Conservation (phyloP, 1,140 invertebrate species). For the Rhizoglyphus robini region DNA sequence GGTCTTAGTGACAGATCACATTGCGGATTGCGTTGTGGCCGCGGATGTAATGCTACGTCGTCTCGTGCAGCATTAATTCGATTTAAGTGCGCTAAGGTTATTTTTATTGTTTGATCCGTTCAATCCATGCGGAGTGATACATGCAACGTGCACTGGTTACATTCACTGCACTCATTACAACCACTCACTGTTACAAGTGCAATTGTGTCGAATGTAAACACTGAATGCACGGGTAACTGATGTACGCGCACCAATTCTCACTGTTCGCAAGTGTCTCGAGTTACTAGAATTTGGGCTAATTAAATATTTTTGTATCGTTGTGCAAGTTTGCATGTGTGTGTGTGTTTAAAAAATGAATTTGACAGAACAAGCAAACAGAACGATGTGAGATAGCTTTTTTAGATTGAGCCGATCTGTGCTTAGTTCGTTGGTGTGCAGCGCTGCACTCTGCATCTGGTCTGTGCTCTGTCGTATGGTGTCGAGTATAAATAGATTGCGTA, state of each 20-base stretch:
- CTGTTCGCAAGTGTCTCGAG: background rate
- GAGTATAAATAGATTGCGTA: background rate
- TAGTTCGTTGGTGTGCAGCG: background rate
- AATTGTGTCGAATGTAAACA: too few relatives aligned
- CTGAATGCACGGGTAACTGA: too few relatives aligned
- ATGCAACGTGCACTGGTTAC: too few relatives aligned
- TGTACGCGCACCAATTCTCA: too few relatives aligned
- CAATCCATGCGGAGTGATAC: too few relatives aligned
- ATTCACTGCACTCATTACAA: too few relatives aligned
- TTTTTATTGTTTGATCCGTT: too few relatives aligned
- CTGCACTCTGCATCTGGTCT: background rate
- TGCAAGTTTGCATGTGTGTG: background rate
- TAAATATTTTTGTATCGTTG: conserved; percentile 3
- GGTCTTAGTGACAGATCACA: background rate
- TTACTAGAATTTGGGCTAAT: background rate
- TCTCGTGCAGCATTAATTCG: too few relatives aligned
- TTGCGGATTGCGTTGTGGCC: too few relatives aligned
- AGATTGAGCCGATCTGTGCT: background rate
- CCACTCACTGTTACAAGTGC: too few relatives aligned
- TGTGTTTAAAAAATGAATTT: conserved; percentile 5
- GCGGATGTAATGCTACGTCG: too few relatives aligned
- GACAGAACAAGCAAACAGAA: background rate
- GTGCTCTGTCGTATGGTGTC: background rate
- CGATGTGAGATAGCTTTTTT: background rate
- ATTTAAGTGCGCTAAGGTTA: too few relatives aligned